Evolutionary conservation across 2,888 invertebrate genomes (phyloP), one percentile per base, ranked within the genome.

Genomic region (Anthophora plumipes): DNA sequence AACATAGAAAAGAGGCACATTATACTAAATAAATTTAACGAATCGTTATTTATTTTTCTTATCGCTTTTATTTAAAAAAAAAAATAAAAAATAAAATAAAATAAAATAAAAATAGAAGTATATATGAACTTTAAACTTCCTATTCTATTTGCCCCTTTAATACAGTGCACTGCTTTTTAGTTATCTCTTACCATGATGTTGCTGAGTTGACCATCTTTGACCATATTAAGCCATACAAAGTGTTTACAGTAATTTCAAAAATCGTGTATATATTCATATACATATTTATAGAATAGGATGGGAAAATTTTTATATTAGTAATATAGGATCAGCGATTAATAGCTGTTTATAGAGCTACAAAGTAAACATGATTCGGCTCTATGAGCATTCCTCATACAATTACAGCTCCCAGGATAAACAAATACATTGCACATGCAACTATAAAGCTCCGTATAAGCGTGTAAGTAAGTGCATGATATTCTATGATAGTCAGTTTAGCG

Each of bases 401-500:
- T 88, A 88, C 86, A 90, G 89, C 87, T 91, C 92, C 93, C 92
- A 92, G 90, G 90, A 89, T 92, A 90, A 93, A 93, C 92, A 91
- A 92, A 92, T 92, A 93, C 92, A 93, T 93, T 91, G 92, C 93
- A 91, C 93, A 93, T 93, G 93, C 93, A 93, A 92, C 91, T 93
- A 92, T 91, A 88, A 90, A 93, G 93, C 92, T 91, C 91, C 90
- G 91, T 92, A 79, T 90, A 93, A 92, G 92, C 92, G 90, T 91
- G 88, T 91, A 90, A 91, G 90, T 90, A 89, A 91, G 92, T 92
- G 92, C 92, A 90, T 88, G 88, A 91, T 91, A 89, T 90, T 90
- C 88, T 84, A 89, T 89, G 90, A 90, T 87, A 88, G 89, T 87
- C 85, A 82, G 80, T 88, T 89, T 80, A 86, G 89, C 83, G 89